A percentile compares a stretch with the other conserved stretches of the same genome.
Evolutionary conservation across 2,113 vertebrate species (phyloP).

Genomic region (Rallus limicola): DNA sequence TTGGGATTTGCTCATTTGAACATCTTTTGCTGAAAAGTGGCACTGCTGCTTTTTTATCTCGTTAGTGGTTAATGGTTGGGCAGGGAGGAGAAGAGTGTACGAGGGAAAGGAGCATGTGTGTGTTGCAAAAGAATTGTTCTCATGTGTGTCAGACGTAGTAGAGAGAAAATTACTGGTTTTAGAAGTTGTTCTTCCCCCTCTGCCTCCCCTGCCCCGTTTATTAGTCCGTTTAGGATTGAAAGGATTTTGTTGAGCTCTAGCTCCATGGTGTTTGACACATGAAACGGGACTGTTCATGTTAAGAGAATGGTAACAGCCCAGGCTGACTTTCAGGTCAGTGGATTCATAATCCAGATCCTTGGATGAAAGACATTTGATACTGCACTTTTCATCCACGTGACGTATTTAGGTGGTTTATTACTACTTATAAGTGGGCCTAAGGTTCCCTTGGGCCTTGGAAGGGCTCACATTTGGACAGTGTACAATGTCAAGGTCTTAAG

Average conservation of each 20-base stretch:
- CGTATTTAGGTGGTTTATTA: background rate
- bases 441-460: slow-evolving; percentile 44
- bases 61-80: background rate
- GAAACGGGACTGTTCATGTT: background rate
- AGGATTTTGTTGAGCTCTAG: background rate
- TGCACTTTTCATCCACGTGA: background rate
- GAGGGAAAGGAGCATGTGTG: accelerated
- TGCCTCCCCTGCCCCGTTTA: background rate
- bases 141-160: background rate
- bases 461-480: slow-evolving; percentile 56
- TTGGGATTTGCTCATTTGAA: background rate
- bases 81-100: background rate
- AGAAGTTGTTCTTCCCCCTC: background rate
- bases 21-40: background rate
- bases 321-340: background rate
- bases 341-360: background rate
- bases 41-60: background rate
- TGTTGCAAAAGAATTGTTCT: background rate
- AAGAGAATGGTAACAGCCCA: accelerated
- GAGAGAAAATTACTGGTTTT: background rate
- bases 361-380: background rate
- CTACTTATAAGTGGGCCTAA: background rate
- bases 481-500: slow-evolving; percentile 5
- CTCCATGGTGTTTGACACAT: background rate
- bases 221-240: background rate